phyloP scores from a whole-genome alignment of 2,797 vertebrate species.

The Lacerta agilis region DNA sequence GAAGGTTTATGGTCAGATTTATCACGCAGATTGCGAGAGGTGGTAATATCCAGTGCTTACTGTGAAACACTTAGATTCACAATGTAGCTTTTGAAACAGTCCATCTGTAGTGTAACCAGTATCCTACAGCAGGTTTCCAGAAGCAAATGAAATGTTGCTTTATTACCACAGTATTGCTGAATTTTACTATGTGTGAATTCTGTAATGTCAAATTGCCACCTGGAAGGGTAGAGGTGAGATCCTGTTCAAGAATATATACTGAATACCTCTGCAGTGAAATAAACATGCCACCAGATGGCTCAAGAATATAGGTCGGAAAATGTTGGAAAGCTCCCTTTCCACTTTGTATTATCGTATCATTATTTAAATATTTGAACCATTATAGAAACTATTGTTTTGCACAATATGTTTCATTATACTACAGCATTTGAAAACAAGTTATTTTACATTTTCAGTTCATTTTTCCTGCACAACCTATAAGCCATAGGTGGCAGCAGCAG shows the following conservation, averaged over 20 bases:
- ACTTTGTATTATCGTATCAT: not conserved
- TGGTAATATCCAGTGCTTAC: not conserved
- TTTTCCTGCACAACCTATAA: not conserved
- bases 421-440: fast-evolving
- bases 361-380: not conserved
- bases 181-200: not conserved
- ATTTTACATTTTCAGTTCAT: fast-evolving
- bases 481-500: too few species aligned
- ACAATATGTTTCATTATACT: fast-evolving
- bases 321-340: fast-evolving
- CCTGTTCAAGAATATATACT: not conserved
- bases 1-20: not conserved
- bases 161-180: not conserved
- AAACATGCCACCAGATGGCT: constrained; percentile 71
- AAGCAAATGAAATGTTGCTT: constrained; percentile 22
- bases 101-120: not conserved
- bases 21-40: not conserved
- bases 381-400: fast-evolving
- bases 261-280: constrained; percentile 45
- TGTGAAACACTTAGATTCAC: not conserved
- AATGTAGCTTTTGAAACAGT: not conserved
- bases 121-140: not conserved
- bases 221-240: not conserved
- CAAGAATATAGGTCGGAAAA: constrained; percentile 23
- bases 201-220: constrained; percentile 22